Base-by-base conservation (phyloP, 2,797 vertebrate species). In the Graptemys geographica region DNA sequence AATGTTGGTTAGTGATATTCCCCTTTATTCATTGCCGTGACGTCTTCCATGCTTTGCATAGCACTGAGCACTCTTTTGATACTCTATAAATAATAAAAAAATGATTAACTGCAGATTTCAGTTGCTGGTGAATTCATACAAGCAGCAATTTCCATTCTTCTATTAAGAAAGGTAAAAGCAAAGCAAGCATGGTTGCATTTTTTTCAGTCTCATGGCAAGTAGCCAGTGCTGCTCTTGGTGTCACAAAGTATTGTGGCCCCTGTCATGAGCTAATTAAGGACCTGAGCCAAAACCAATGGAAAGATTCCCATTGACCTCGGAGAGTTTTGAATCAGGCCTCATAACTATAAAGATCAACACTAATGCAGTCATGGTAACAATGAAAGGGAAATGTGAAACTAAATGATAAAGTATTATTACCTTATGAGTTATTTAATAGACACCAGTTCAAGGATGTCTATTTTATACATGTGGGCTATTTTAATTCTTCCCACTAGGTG, bases 291-390 rank as follows among this genome's bases (percentile, higher is more conserved):
- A 76, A 6, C 52, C 53, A 88, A 2, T 18, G 57, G 33, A 79
- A 95, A 33, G 13, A 41, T 80, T 91, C 92, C 28, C 15, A 52
- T 52, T 74, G n/a, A 33, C n/a, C 2, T 1, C 2, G 5, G 33
- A 90, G 84, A 76, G 69, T 83, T 96, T 81, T 55, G 72, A 33
- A 79, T 85, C 69, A 89, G 37, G 23, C 47, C 83, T 31, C 31
- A 13, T 51, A 87, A 9, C 21, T 87, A 31, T 83, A 91, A 94
- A 69, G 83, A 59, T 9, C 6, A 90, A 88, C n/a, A 85, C 49
- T 83, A 9, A 33, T 1, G 2, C 6, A 5, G 69, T 16, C 16
- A 81, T 84, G 76, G 13, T 74, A 88, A 87, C 6, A 1, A 2
- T 6, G 79, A 81, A 90, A 90, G 18, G 11, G 81, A 25, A 69